Base-by-base conservation (phyloP, 2,888 invertebrate species). In the Cryptocephalus moraei region DNA sequence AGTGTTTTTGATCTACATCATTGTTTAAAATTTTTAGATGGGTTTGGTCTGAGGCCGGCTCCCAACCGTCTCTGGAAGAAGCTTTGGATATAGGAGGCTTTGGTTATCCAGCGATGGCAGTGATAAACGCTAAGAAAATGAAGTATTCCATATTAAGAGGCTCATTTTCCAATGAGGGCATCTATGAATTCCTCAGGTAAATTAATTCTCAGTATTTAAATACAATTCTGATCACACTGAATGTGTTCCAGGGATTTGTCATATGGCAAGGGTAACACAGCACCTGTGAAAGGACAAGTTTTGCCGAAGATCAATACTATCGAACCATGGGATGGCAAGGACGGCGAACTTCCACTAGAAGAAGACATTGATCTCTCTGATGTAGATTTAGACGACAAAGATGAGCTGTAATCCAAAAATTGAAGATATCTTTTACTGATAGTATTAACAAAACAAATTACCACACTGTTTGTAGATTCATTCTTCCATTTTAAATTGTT, bases 51-150 rank as follows among this genome's bases (percentile, higher is more conserved):
- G 96, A 97, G 69, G 96, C 92, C 39, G 89, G 84, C 9, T 78
- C 86, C 1, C 96, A 99, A 69, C 68, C 76, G 0, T 79, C 83
- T 0, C 68, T 99, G 12, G 99, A 99, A 68, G 83, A 84, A 52
- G 81, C 91, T 0, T 70, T 99, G 33, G 97, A 93, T 65, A 86
- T 99, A 56, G 99, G 99, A 52, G 99, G 83, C 8, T 99, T 99
- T 71, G 99, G 99, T 9, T 99, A 99, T 71, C 99, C 99, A 1
- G 96, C 97, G 1, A 86, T 99, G 86, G 95, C 94, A 8, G 94
- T 93, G 12, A 85, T 97, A 48, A 99, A 95, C 72, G 81, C 86
- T 10, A 91, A 95, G 71, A 99, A 99, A 73, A 88, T 93, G 82
- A 96, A 96, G 70, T 99, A 88, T 74, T 90, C 96, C 0, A 78